These are phyloP conservation scores for Periophthalmus modestus DNA, from an alignment of 2,113 vertebrate species.

Conservation along the genomic window DNA sequence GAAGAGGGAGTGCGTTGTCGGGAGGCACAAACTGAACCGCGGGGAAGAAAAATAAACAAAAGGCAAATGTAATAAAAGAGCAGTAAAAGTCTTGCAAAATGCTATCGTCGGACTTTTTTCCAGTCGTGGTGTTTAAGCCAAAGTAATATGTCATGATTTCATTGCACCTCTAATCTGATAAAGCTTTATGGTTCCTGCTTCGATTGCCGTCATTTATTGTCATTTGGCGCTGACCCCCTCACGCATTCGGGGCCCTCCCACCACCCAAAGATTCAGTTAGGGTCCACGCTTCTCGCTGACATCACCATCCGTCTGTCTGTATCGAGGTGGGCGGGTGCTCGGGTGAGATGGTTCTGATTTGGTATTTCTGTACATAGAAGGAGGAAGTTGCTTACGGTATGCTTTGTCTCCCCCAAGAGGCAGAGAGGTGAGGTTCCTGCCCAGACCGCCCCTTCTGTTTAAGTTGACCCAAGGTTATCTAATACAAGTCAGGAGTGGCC, in stretches of 20 bases:
- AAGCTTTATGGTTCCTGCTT: conserved; percentile 64
- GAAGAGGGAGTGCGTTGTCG: conserved; percentile 33
- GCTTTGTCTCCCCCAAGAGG: conserved; percentile 77
- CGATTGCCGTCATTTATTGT: conserved; percentile 72
- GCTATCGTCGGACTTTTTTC: conserved; percentile 52
- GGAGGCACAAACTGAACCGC: conserved; percentile 43
- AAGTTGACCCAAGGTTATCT: neutral
- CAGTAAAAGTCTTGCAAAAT: conserved; percentile 56
- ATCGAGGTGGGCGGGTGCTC: conserved; percentile 9
- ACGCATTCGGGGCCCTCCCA: conserved; percentile 37
- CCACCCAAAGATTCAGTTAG: conserved; percentile 49
- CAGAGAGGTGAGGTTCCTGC: conserved; percentile 25
- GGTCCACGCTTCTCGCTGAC: conserved; percentile 52
- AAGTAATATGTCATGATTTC: conserved; percentile 70
- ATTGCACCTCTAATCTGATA: conserved; percentile 72
- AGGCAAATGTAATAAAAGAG: conserved; percentile 50
- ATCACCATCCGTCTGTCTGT: conserved; percentile 51
- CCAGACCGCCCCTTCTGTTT: conserved; percentile 36
- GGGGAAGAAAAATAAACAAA: conserved; percentile 48
- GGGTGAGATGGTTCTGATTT: conserved; percentile 23
- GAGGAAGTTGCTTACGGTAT: conserved; percentile 31
- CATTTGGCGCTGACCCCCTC: conserved; percentile 68
- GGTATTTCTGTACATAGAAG: conserved; percentile 4
- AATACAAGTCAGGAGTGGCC: too few relatives aligned
- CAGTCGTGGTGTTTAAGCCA: conserved; percentile 58